These are phyloP conservation scores for Artemia sinica DNA, from an alignment of 2,888 invertebrate species.

Conservation along the genomic window DNA sequence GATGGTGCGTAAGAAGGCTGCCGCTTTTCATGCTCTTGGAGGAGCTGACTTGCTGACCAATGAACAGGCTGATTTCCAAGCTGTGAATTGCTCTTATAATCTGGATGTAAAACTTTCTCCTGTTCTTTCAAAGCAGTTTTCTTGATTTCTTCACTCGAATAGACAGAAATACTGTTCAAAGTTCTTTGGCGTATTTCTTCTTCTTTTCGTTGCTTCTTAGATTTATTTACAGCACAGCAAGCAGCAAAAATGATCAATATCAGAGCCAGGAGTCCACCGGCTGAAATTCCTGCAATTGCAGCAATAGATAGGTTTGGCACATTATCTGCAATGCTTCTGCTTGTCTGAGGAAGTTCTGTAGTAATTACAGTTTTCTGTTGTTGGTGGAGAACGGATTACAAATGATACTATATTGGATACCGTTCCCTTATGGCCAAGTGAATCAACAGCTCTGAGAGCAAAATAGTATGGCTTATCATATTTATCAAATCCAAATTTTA, in stretches of 20 bases:
- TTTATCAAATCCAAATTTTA: conserved; percentile 36
- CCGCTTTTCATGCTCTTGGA: conserved; percentile 41
- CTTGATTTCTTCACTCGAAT: neutral
- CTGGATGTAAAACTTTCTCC: neutral
- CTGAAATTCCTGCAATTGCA: conserved; percentile 4
- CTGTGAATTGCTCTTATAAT: neutral
- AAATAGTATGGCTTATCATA: conserved; percentile 39
- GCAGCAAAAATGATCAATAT: neutral
- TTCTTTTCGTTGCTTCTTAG: conserved; percentile 4
- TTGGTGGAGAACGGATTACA: conserved; percentile 37
- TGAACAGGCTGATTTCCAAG: conserved; percentile 32
- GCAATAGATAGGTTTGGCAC: neutral
- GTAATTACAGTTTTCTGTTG: conserved; percentile 35
- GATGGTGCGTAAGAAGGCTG: conserved; percentile 34
- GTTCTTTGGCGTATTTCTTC: neutral
- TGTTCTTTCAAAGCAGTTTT: conserved; percentile 2
- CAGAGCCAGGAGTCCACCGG: conserved; percentile 1
- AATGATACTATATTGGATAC: conserved; percentile 40
- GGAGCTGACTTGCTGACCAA: conserved; percentile 42
- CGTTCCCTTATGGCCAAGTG: conserved; percentile 32
- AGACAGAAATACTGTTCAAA: neutral
- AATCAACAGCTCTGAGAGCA: conserved; percentile 37
- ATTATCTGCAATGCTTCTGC: neutral
- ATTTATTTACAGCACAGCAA: conserved; percentile 3
- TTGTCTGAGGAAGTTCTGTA: neutral